Conservation (phyloP, 2,797 vertebrate species). For the Artibeus jamaicensis region DNA sequence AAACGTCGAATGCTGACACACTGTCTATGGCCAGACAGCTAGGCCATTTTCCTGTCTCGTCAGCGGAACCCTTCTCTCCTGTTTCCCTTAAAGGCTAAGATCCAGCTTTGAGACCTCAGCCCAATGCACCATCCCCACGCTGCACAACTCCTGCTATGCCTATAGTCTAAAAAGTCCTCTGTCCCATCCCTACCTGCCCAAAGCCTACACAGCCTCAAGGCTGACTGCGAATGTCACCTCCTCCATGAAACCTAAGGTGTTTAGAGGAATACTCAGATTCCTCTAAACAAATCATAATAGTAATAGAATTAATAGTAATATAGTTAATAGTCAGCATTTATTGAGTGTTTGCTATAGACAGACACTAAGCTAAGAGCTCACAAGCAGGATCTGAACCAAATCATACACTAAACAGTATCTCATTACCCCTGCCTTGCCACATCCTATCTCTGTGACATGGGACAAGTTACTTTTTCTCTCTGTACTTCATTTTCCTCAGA, state of each 20-base stretch:
- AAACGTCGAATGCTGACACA: conserved; percentile 11
- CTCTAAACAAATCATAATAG: background rate
- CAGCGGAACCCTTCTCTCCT: background rate
- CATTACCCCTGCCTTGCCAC: background rate
- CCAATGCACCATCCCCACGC: background rate
- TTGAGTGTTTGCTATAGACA: background rate
- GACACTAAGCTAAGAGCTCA: background rate
- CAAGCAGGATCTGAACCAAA: background rate
- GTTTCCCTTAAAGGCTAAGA: background rate
- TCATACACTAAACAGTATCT: background rate
- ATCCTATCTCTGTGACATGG: background rate
- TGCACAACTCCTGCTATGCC: background rate
- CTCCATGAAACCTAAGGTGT: background rate
- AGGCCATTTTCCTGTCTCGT: background rate
- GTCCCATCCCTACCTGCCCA: background rate
- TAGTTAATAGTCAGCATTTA: background rate
- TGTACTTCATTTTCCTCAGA: background rate
- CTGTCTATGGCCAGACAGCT: background rate
- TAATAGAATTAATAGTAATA: background rate
- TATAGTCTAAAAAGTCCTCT: background rate
- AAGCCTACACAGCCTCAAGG: background rate
- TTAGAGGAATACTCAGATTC: background rate
- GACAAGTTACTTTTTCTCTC: background rate
- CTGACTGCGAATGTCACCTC: background rate
- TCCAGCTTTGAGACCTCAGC: background rate